Percentiles rank a stretch among this genome's conserved stretches.
These are phyloP conservation scores for Dendrocincla tyrannina DNA, from an alignment of 2,797 vertebrate genomes.

Conservation along the genomic window DNA sequence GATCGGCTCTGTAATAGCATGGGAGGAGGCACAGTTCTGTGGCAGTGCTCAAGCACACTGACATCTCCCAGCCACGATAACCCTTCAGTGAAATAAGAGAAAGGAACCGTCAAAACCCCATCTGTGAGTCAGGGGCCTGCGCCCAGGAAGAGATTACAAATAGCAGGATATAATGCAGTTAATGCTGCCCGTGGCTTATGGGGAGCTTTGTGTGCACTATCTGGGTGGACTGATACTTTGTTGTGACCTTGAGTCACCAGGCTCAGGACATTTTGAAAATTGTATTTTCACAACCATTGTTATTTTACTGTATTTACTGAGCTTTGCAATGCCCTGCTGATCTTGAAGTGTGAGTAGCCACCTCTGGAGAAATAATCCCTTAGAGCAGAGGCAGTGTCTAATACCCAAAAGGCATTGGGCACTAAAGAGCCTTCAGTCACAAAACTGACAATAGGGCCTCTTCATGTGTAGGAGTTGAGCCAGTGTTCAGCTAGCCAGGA, in stretches of 20 bases:
- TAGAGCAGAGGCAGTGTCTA: background rate
- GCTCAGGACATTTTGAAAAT: background rate
- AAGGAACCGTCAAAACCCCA: background rate
- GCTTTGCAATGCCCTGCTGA: background rate
- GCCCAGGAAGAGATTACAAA: background rate
- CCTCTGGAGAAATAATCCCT: background rate
- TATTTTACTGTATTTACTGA: background rate
- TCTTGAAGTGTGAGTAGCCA: background rate
- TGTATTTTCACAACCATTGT: background rate
- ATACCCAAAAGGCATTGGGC: background rate
- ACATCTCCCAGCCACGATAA: background rate
- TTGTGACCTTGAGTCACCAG: background rate
- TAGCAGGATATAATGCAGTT: constrained; percentile 6
- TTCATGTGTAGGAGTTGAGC: background rate
- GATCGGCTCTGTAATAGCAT: background rate
- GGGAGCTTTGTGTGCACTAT: background rate
- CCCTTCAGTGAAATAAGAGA: background rate
- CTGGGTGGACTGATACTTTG: background rate
- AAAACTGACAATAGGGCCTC: background rate
- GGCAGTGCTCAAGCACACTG: background rate
- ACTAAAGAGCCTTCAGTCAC: background rate
- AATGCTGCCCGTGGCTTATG: background rate
- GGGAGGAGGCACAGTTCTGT: background rate
- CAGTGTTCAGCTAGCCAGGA: background rate
- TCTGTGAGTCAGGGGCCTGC: background rate